Conservation (phyloP, 2,888 invertebrate species). For the Trachelus tabidus region DNA sequence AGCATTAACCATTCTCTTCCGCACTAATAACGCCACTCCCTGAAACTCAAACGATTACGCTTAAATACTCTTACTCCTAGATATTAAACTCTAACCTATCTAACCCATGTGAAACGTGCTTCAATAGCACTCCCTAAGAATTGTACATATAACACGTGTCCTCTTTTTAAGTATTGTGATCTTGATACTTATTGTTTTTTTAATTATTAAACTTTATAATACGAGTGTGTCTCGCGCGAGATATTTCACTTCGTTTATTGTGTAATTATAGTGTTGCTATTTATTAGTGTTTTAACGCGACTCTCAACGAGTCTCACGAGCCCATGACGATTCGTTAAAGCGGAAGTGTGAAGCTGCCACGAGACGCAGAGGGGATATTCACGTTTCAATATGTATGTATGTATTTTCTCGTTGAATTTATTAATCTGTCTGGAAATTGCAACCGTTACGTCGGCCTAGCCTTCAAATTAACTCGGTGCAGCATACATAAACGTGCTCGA, state of each 20-base stretch:
- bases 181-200: not conserved
- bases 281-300: not conserved
- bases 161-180: constrained; percentile 9
- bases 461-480: not conserved
- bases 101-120: not conserved
- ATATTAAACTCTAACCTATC: constrained; percentile 9
- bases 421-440: not conserved
- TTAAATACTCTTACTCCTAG: constrained; percentile 14
- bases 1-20: not conserved
- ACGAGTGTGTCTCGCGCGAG: not conserved
- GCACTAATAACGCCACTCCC: not conserved
- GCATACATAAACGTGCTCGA: not conserved
- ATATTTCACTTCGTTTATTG: not conserved
- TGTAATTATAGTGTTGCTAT: not conserved
- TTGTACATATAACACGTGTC: constrained; percentile 12
- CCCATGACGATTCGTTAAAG: not conserved
- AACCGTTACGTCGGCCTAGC: not conserved
- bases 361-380: constrained; percentile 27
- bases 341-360: constrained; percentile 26
- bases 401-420: constrained; percentile 26
- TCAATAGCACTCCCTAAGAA: not conserved
- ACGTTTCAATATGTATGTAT: constrained; percentile 42
- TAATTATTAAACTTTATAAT: not conserved
- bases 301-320: not conserved
- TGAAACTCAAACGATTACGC: constrained; percentile 21